A percentile compares a stretch with the other conserved stretches of the same genome.
Conservation (phyloP, 2,113 vertebrate species). For the Taurulus bubalis region DNA sequence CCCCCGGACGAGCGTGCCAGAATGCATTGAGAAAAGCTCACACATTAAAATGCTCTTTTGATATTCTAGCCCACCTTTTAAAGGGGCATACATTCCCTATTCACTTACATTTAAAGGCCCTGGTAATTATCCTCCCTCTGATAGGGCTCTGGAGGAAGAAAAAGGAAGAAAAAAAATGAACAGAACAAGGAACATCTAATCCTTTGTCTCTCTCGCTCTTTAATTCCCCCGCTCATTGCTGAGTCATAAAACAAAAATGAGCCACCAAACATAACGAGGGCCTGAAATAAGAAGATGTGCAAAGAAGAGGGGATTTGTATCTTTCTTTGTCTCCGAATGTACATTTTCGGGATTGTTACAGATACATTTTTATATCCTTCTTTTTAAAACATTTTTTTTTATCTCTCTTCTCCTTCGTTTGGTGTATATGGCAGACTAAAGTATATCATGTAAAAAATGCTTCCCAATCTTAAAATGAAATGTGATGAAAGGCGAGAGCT, state of each 20-base stretch:
- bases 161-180: conserved; percentile 41
- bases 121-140: conserved; percentile 67
- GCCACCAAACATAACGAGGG: conserved; percentile 41
- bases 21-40: conserved; percentile 16
- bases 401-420: background rate
- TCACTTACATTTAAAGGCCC: conserved; percentile 52
- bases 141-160: conserved; percentile 51
- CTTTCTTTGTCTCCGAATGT: conserved; percentile 44
- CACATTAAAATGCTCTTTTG: conserved; percentile 27
- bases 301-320: conserved; percentile 51
- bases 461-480: conserved; percentile 26
- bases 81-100: conserved; percentile 21
- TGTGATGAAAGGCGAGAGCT: background rate
- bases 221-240: conserved; percentile 52
- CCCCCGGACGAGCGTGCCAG: conserved; percentile 6
- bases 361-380: conserved; percentile 21
- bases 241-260: conserved; percentile 38
- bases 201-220: conserved; percentile 59
- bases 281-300: conserved; percentile 53
- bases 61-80: conserved; percentile 30
- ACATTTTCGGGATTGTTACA: conserved; percentile 49
- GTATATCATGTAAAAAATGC: conserved; percentile 22
- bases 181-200: conserved; percentile 60
- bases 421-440: background rate
- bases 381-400: background rate